These are phyloP conservation scores for Brenthis daphne DNA, from an alignment of 2,888 invertebrate species.

Conservation along the genomic window DNA sequence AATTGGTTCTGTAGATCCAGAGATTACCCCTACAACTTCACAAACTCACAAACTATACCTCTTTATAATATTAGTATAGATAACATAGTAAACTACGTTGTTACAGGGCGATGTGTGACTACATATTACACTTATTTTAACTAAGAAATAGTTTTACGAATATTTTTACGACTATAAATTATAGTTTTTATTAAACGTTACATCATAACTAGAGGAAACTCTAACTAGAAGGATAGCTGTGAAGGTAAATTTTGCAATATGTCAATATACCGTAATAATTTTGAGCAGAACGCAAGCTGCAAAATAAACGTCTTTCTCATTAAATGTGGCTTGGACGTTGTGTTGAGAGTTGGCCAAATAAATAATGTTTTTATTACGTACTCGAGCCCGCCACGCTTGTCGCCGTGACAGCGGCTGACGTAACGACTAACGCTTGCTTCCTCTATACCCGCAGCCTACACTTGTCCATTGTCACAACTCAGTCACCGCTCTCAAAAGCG, in stretches of 20 bases:
- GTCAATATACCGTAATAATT: neutral
- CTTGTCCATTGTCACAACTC: conserved; percentile 26
- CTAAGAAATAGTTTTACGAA: too few relatives aligned
- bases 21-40: too few relatives aligned
- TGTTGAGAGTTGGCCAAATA: conserved; percentile 26
- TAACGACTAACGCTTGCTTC: conserved; percentile 1
- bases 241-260: neutral
- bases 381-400: conserved; percentile 21
- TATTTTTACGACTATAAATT: too few relatives aligned
- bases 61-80: too few relatives aligned
- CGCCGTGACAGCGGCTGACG: conserved; percentile 22
- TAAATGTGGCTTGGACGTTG: conserved; percentile 16
- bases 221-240: too few relatives aligned
- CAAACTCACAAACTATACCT: too few relatives aligned
- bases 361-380: conserved; percentile 24
- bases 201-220: too few relatives aligned
- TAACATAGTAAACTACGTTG: too few relatives aligned
- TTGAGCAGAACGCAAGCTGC: neutral
- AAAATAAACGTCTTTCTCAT: conserved; percentile 19
- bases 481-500: conserved; percentile 5
- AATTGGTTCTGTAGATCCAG: too few relatives aligned
- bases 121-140: too few relatives aligned
- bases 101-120: too few relatives aligned
- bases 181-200: too few relatives aligned
- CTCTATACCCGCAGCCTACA: conserved; percentile 13